Evolutionary conservation across 2,113 vertebrate genomes (phyloP).

Genomic region (Chamaea fasciata): DNA sequence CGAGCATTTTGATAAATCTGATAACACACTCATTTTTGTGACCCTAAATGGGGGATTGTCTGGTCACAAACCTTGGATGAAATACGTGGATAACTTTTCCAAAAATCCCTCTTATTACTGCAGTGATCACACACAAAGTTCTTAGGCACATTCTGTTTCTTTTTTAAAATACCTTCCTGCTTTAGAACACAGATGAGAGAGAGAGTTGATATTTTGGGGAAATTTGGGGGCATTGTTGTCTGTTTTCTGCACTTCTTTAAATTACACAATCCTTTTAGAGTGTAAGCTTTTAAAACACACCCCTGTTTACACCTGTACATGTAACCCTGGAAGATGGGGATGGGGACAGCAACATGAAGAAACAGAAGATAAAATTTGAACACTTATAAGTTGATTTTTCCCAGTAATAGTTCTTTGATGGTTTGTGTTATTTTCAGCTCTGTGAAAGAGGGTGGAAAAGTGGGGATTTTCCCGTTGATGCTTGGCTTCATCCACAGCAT

Average conservation of each 20-base stretch:
- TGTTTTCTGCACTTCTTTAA: background rate
- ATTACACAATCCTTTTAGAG: background rate
- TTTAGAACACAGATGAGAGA: background rate
- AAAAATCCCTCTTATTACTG: background rate
- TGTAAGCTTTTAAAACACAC: background rate
- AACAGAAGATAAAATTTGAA: background rate
- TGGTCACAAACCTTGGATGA: background rate
- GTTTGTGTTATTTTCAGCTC: background rate
- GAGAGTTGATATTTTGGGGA: background rate
- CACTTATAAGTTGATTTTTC: background rate
- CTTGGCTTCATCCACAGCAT: background rate
- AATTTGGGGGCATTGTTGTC: background rate
- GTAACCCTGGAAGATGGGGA: background rate
- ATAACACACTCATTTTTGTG: background rate
- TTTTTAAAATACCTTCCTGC: background rate
- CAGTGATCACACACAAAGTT: background rate
- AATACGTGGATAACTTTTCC: background rate
- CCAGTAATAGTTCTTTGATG: background rate
- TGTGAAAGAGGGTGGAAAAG: background rate
- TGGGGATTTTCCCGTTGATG: background rate
- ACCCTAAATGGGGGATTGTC: background rate
- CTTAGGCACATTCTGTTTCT: background rate
- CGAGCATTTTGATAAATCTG: background rate
- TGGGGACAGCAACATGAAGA: background rate
- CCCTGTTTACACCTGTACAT: rapidly evolving